Evolutionary conservation across 2,888 invertebrate genomes (phyloP), one percentile per base, ranked within the genome.

Genomic region (Busseola fusca): DNA sequence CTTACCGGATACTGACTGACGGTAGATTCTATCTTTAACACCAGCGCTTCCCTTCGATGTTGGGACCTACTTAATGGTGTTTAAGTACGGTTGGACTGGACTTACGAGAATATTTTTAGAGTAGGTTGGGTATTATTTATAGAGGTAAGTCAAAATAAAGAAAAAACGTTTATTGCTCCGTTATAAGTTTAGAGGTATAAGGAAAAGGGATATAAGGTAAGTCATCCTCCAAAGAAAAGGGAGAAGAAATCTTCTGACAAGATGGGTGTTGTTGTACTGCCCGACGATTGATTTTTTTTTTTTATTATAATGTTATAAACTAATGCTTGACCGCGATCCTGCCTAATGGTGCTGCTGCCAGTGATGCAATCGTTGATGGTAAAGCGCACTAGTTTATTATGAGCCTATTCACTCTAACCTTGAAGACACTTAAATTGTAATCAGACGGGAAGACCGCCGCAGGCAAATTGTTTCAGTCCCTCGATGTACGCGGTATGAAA

Each of bases 11-110:
- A 72, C 84, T 42, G 64, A 67, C 72, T 45, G 76, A 60, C 70
- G 57, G 59, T 52, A 63, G 82, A 82, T 82, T 2, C 21, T 74
- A 82, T 82, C 81, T 69, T 69, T 79, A 27, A 21, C 63, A 71
- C 65, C 57, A 69, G 59, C 69, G 63, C 50, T 82, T 82, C 75
- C 67, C 42, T 78, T 78, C 72, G 21, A 58, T 67, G 82, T 78
- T 67, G 42, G 69, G 58, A 65, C 34, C 37, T 66, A 69, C 45
- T 52, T 73, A 56, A 58, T 65, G 57, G 48, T 57, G 56, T 65
- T 81, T 57, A 64, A 69, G 69, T 77, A 78, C 45, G 58, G 52
- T 59, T 71, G 14, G 52, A 18, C 30, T 69, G 21, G 45, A 59
- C 14, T 69, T 74, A 40, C 1, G 6, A 21, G 21, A 52, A 52